Evolutionary conservation across 2,113 vertebrate genomes (phyloP).

Genomic region (Pangasianodon gigas): DNA sequence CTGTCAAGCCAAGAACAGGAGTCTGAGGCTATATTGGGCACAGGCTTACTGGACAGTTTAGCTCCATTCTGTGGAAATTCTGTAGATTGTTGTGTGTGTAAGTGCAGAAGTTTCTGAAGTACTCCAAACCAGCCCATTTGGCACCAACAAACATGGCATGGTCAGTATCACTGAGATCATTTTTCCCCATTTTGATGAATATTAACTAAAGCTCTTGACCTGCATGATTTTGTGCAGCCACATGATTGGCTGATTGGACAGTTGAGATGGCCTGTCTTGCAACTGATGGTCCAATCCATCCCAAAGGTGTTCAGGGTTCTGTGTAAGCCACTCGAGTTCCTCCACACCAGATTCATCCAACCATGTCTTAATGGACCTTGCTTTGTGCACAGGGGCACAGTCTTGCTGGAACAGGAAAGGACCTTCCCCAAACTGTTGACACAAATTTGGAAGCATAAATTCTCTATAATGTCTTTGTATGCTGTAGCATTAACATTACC

Average conservation of each 20-base stretch:
- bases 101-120: neutral
- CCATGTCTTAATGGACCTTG: neutral
- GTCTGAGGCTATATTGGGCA: neutral
- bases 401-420: neutral
- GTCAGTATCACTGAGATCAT: neutral
- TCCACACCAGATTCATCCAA: neutral
- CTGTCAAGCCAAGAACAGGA: neutral
- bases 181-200: neutral
- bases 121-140: neutral
- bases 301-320: neutral
- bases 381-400: neutral
- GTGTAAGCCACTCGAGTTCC: neutral
- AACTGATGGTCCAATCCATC: neutral
- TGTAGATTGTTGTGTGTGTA: neutral
- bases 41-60: neutral
- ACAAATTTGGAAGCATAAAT: neutral
- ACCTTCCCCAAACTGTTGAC: neutral
- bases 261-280: no score
- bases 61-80: neutral
- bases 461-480: neutral
- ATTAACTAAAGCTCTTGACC: neutral
- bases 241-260: neutral
- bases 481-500: neutral
- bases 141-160: neutral
- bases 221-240: neutral